phyloP scores from a whole-genome alignment of 2,113 vertebrate genomes.

The Clarias batrachus region DNA sequence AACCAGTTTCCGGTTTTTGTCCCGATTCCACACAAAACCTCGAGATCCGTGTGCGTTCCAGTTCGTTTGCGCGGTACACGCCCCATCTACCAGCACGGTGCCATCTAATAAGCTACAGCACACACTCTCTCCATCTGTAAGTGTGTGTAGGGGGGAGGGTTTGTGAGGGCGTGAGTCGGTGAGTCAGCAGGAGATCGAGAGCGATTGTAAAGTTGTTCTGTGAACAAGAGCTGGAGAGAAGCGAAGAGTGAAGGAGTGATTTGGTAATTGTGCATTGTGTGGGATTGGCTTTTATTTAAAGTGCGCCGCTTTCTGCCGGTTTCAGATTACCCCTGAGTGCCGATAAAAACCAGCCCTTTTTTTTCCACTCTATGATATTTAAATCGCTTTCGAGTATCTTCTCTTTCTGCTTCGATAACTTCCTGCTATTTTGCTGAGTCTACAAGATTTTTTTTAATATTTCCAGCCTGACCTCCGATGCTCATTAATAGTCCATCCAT shows the following conservation, averaged over 20 bases:
- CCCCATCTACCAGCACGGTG: not conserved
- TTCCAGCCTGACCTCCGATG: not conserved
- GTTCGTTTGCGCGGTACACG: not conserved
- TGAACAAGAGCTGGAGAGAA: not conserved
- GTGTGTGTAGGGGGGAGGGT: conserved; percentile 3
- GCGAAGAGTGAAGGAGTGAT: not conserved
- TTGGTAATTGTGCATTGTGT: not conserved
- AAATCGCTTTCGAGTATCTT: not conserved
- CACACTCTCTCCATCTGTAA: not conserved
- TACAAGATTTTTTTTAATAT: not conserved
- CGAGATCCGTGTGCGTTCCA: not conserved
- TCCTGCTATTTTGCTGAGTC: not conserved
- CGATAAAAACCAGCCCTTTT: not conserved
- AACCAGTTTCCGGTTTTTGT: not conserved
- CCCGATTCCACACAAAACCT: not conserved
- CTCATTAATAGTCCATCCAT: not conserved
- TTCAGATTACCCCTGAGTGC: not conserved
- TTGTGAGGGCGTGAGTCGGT: not conserved
- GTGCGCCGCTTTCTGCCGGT: not conserved
- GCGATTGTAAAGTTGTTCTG: not conserved
- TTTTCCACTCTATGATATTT: not conserved
- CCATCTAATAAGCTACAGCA: not conserved
- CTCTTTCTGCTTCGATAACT: not conserved
- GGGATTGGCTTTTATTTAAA: conserved; percentile 11
- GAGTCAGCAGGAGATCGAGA: conserved; percentile 18